Conservation (phyloP, 2,888 invertebrate genomes). For the Strigamia maritima region DNA sequence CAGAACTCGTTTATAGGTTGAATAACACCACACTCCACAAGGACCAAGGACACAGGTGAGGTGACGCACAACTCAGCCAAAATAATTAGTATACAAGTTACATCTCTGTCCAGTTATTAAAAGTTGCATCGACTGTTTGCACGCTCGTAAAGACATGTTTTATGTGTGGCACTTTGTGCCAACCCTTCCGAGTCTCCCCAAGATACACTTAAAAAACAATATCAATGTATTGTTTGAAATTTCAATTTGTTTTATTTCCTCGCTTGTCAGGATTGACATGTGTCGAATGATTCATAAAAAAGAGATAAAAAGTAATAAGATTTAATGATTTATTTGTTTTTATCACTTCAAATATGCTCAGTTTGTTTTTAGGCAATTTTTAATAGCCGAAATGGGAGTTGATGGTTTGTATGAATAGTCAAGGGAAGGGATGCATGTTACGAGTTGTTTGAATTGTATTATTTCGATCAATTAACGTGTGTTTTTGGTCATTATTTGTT, state of each 20-base stretch:
- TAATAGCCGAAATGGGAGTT: too few relatives aligned
- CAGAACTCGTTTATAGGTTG: not conserved
- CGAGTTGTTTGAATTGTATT: too few relatives aligned
- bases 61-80: too few relatives aligned
- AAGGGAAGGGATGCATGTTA: too few relatives aligned
- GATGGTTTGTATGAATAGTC: too few relatives aligned
- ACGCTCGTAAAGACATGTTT: not conserved
- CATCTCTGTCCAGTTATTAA: too few relatives aligned
- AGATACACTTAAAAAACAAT: not conserved
- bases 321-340: not conserved
- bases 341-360: too few relatives aligned
- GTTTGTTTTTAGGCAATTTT: too few relatives aligned
- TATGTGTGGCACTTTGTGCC: not conserved
- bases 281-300: not conserved
- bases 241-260: not conserved
- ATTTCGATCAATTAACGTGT: too few relatives aligned
- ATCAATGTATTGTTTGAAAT: not conserved
- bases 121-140: not conserved
- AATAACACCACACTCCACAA: not conserved
- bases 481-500: too few relatives aligned
- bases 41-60: not conserved
- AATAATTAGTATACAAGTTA: too few relatives aligned
- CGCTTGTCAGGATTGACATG: not conserved
- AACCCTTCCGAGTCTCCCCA: not conserved
- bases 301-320: not conserved